Evolutionary conservation across 2,888 invertebrate genomes (phyloP), one percentile per base, ranked within the genome.

Genomic region (Caenorhabditis imperialis): DNA sequence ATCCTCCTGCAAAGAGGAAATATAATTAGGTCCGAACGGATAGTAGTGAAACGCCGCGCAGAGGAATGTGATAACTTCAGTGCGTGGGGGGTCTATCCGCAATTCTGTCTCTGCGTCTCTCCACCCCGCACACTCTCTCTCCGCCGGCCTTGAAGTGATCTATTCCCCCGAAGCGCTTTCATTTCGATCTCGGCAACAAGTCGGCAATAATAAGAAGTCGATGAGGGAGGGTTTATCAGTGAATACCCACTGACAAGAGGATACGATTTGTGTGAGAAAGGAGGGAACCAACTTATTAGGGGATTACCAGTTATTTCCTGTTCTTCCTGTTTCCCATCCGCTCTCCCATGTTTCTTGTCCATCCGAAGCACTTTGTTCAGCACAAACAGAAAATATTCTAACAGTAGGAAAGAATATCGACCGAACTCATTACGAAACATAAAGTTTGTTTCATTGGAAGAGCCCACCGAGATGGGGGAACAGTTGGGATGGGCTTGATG

Each of bases 171-270:
- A n/a, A n/a, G n/a, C n/a, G n/a, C n/a, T n/a, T n/a, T n/a, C n/a
- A n/a, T n/a, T n/a, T n/a, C n/a, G n/a, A n/a, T n/a, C 33, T 53
- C 62, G 53, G 62, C 62, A 62, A 62, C 62, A 62, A 53, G 53
- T 53, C 61, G 37, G 62, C 65, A 57, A 65, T 65, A 65, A 65
- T 57, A 65, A 65, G 63, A 54, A n/a, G n/a, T n/a, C n/a, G n/a
- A n/a, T n/a, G 33, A 54, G 40, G 47, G 44, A 44, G 35, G 62
- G 54, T 53, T 63, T 63, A 63, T 63, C 62, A 54, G 62, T 62
- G 37, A 42, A 45, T 25, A 53, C 18, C 16, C 8, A 23, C 16
- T 47, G 8, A 51, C 27, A n/a, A n/a, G 23, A 45, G 42, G 53
- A 62, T 50, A 51, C 51, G 61, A 54, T 47, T 54, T 16, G 38